These are phyloP conservation scores for Stenodema calcarata DNA, from an alignment of 2,888 invertebrate genomes.

Conservation along the genomic window DNA sequence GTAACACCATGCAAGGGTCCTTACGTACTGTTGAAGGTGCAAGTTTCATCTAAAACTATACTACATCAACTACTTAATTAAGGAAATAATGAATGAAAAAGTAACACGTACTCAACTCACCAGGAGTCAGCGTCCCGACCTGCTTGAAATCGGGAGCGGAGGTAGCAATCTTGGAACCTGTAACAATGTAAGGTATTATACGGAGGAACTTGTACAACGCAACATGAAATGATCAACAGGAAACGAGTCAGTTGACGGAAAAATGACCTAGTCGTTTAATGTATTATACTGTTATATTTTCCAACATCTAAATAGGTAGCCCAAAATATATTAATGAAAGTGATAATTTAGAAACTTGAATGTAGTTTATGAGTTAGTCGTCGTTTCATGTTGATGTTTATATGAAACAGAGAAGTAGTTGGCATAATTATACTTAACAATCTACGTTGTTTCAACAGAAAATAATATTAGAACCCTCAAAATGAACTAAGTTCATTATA, in stretches of 20 bases:
- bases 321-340: no score
- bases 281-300: no score
- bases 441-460: neutral
- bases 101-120: constrained; percentile 63
- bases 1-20: neutral
- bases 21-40: neutral
- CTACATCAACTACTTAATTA: neutral
- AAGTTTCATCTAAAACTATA: neutral
- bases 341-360: no score
- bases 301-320: no score
- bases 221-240: neutral
- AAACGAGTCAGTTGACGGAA: neutral
- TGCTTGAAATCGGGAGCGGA: constrained; percentile 86
- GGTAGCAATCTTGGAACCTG: constrained; percentile 64
- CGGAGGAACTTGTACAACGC: neutral
- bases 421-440: no score
- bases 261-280: no score
- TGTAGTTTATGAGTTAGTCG: no score
- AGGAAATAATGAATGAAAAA: neutral
- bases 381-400: neutral
- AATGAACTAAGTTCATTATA: neutral
- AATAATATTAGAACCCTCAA: neutral
- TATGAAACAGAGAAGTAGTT: neutral
- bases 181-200: constrained; percentile 58
- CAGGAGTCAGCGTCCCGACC: constrained; percentile 83